These are phyloP conservation scores for Scolopax bukidnonensis DNA, from an alignment of 2,797 vertebrate genomes.

Conservation along the genomic window DNA sequence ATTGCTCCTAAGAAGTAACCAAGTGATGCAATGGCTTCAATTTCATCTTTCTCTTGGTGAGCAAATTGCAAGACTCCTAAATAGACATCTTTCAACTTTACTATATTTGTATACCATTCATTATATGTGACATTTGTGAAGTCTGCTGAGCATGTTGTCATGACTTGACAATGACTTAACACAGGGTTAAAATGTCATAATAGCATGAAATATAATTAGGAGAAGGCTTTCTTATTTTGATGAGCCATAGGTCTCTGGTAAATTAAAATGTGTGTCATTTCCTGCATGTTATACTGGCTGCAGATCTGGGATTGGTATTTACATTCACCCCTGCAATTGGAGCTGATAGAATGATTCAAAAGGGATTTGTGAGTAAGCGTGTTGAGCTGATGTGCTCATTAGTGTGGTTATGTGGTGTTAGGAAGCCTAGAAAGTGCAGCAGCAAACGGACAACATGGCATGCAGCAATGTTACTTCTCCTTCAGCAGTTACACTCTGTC, in stretches of 20 bases:
- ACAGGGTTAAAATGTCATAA: not conserved
- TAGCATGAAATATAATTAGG: not conserved
- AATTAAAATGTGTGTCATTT: not conserved
- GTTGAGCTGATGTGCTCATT: conserved; percentile 42
- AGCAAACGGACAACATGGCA: not conserved
- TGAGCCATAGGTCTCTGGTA: not conserved
- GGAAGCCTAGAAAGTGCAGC: conserved; percentile 11
- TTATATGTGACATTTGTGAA: not conserved
- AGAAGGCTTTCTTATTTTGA: not conserved
- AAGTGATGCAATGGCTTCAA: not conserved
- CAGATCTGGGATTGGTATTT: not conserved
- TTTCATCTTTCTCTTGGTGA: not conserved
- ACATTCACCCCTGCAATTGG: not conserved
- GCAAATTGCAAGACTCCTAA: not conserved
- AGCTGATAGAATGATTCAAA: not conserved
- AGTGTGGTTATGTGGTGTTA: conserved; percentile 39
- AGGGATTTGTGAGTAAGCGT: conserved; percentile 14
- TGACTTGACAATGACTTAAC: not conserved
- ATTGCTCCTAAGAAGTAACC: not conserved
- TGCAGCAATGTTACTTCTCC: not conserved
- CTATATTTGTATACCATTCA: not conserved
- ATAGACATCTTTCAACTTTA: not conserved
- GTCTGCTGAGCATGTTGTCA: not conserved
- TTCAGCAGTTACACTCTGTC: conserved; percentile 9
- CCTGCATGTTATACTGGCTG: not conserved